Conservation (phyloP, 2,113 vertebrate species). For the Macaca mulatta region DNA sequence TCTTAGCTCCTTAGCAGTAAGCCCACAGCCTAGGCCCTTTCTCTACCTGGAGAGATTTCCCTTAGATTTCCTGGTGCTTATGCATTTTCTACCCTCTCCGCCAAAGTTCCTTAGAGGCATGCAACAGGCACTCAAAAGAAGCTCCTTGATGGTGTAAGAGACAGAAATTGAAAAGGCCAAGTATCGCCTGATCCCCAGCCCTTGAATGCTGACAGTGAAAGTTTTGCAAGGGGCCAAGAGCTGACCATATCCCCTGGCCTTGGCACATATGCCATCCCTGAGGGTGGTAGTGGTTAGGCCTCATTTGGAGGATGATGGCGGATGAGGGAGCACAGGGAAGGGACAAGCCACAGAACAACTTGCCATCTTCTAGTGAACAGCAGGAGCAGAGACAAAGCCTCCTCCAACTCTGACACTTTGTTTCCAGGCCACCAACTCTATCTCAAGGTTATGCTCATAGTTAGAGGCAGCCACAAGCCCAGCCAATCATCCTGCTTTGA, state of each 20-base stretch:
- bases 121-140: not conserved
- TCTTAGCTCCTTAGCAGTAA: not conserved
- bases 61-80: not conserved
- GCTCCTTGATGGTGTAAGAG: not conserved
- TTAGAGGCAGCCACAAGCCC: slow-evolving; percentile 55
- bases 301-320: not conserved
- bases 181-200: not conserved
- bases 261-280: not conserved
- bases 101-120: not conserved
- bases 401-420: not conserved
- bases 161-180: not conserved
- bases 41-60: not conserved
- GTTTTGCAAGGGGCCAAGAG: not conserved
- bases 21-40: not conserved
- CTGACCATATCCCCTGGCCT: not conserved
- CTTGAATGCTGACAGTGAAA: not conserved
- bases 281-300: not conserved
- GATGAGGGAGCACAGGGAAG: not conserved
- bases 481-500: slow-evolving; percentile 75
- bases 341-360: not conserved
- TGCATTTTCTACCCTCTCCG: not conserved
- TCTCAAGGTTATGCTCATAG: slow-evolving; percentile 13
- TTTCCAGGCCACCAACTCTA: not conserved
- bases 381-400: not conserved
- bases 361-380: not conserved